Evolutionary conservation across 2,113 vertebrate genomes (phyloP).

Genomic region (Corythaeola cristata): DNA sequence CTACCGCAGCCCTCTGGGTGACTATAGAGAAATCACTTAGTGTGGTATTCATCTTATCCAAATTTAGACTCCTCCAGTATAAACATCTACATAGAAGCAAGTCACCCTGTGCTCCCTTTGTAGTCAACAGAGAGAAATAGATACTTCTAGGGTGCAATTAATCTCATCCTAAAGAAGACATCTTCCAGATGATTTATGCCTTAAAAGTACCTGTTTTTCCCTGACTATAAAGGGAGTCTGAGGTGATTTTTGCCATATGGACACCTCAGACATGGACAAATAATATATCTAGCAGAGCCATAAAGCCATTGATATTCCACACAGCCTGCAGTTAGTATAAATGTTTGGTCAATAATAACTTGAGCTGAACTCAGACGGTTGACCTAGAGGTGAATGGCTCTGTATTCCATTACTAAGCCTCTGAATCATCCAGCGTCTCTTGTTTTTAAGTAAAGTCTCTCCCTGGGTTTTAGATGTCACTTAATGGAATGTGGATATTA

Average conservation of each 20-base stretch:
- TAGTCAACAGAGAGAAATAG: conserved; percentile 59
- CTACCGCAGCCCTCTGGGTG: conserved; percentile 34
- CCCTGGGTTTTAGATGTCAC: conserved; percentile 37
- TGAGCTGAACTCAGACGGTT: conserved; percentile 37
- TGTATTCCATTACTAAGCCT: conserved; percentile 44
- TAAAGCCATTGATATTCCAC: conserved; percentile 62
- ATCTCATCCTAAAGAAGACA: conserved; percentile 47
- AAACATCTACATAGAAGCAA: conserved; percentile 58
- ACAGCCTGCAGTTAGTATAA: conserved; percentile 62
- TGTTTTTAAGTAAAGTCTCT: not conserved
- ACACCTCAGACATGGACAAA: conserved; percentile 49
- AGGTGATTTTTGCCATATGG: conserved; percentile 67
- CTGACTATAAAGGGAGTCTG: conserved; percentile 41
- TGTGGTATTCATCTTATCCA: conserved; percentile 58
- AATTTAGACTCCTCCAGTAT: conserved; percentile 55
- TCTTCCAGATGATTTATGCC: conserved; percentile 44
- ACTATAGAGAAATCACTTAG: conserved; percentile 42
- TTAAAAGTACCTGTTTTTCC: conserved; percentile 53
- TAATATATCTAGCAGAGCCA: conserved; percentile 44
- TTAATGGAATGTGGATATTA: conserved; percentile 48
- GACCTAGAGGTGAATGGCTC: conserved; percentile 62
- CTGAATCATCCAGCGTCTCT: conserved; percentile 11
- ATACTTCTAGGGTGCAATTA: conserved; percentile 52
- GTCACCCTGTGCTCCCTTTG: conserved; percentile 38
- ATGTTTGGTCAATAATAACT: conserved; percentile 71